A percentile compares a stretch with the other conserved stretches of the same genome.
These are phyloP conservation scores for Silvanus unidentatus DNA, from an alignment of 2,888 invertebrate genomes.

Conservation along the genomic window DNA sequence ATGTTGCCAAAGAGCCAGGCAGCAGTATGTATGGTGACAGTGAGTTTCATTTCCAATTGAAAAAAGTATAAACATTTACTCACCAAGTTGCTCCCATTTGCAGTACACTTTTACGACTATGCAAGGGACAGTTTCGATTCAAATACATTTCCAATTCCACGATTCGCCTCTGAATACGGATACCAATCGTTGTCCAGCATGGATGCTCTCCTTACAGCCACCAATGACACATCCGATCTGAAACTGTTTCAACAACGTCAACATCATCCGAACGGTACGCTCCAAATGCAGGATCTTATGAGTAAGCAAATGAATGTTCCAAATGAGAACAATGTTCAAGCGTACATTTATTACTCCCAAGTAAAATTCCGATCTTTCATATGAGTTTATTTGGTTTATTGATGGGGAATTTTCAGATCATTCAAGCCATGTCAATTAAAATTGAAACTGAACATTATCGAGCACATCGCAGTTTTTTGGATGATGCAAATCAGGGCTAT, in stretches of 20 bases:
- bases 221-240: slow-evolving; percentile 50
- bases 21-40: slow-evolving; percentile 79
- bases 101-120: slow-evolving; percentile 90
- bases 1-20: slow-evolving; percentile 72
- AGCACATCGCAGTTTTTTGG: slow-evolving; percentile 39
- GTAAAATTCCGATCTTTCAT: too few species aligned
- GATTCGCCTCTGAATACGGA: slow-evolving; percentile 96
- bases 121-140: slow-evolving; percentile 73
- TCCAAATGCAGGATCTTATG: slow-evolving; percentile 58
- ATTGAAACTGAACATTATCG: slow-evolving; percentile 77
- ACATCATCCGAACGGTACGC: slow-evolving; percentile 74
- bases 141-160: slow-evolving; percentile 67
- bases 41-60: too few species aligned
- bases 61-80: not conserved
- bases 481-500: slow-evolving; percentile 53
- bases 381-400: not conserved
- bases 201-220: slow-evolving; percentile 59
- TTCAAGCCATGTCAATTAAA: slow-evolving; percentile 84
- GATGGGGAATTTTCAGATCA: slow-evolving; percentile 53
- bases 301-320: slow-evolving; percentile 56
- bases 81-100: slow-evolving; percentile 31
- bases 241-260: slow-evolving; percentile 67
- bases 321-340: slow-evolving; percentile 48
- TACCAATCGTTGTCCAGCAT: slow-evolving; percentile 83
- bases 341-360: slow-evolving; percentile 78